These are phyloP conservation scores for Cremastinae sp. DNA, from an alignment of 2,888 invertebrate genomes.

Conservation along the genomic window DNA sequence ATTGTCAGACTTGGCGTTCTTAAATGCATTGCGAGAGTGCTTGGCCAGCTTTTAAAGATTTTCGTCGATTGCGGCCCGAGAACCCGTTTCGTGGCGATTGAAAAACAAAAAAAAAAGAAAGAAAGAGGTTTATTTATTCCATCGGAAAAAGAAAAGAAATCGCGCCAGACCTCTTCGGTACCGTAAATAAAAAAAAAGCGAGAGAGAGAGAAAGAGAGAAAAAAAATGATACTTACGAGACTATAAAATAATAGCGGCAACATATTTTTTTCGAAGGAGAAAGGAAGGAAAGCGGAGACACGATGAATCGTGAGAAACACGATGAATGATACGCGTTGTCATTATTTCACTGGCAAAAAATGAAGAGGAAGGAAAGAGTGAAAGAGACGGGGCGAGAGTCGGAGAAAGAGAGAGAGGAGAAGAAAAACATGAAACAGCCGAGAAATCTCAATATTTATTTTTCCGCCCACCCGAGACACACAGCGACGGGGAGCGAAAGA, in stretches of 20 bases:
- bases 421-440: conserved; percentile 45
- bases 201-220: too few relatives aligned
- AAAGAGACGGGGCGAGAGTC: conserved; percentile 8
- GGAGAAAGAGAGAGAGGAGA: background rate
- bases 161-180: background rate
- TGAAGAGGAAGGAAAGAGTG: conserved; percentile 48
- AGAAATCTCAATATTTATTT: conserved; percentile 75
- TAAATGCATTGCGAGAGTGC: conserved; percentile 47
- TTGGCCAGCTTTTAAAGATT: conserved; percentile 15
- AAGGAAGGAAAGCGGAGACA: conserved; percentile 4
- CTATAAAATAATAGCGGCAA: conserved; percentile 41
- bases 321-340: conserved; percentile 51
- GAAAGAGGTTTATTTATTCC: background rate
- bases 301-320: conserved; percentile 53
- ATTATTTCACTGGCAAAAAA: conserved; percentile 45
- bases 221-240: conserved; percentile 20
- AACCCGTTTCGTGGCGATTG: background rate
- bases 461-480: conserved; percentile 67
- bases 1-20: conserved; percentile 46
- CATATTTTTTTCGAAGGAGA: conserved; percentile 39
- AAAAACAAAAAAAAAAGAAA: background rate
- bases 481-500: conserved; percentile 44
- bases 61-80: conserved; percentile 7
- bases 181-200: background rate
- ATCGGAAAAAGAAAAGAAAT: background rate